Evolutionary conservation across 2,113 vertebrate species (phyloP), one percentile per base, ranked within the genome.

Genomic region (Scalopus aquaticus): DNA sequence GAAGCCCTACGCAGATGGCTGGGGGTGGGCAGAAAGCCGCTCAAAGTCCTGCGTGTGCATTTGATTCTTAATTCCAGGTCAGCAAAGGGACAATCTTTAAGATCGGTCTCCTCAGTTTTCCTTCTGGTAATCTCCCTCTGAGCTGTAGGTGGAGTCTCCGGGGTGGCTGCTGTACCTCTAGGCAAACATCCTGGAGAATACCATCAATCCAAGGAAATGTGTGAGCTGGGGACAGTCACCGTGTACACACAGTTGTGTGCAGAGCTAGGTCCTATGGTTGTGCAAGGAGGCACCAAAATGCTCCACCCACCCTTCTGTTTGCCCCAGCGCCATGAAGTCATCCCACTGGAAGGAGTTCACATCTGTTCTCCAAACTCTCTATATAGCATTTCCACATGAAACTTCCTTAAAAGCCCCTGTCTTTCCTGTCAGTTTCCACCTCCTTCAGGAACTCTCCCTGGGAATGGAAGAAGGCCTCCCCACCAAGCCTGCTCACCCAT

Each of bases 261-360:
- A 35, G 70, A n/a, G 12, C 28, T 15, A 6, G 35, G 2, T 72
- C 17, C 22, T 0, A 5, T 46, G 1, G 28, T 8, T 60, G 15
- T 7, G 24, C 30, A 49, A 30, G 70, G 16, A 30, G 46, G 39
- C 51, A 56, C 35, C n/a, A 35, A 46, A 28, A 54, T 28, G 58
- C 26, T 67, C 67, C 20, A 11, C 13, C 13, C 51, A 2, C 54
- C 3, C n/a, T 17, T 70, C 11, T 30, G 44, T 76, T 46, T 58
- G 32, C 88, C 37, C 9, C 15, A 16, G 54, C 44, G 28, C 42
- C n/a, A 24, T 0, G n/a, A 32, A 58, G 22, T 39, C 39, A 39
- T 16, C 37, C 35, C 15, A 28, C n/a, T 84, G 37, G 79, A 89
- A 81, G 42, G 6, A 2, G 3, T 1, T 6, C 5, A 13, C 16